phyloP scores from a whole-genome alignment of 92 coral and sea anemone species.

The Metridium senile region DNA sequence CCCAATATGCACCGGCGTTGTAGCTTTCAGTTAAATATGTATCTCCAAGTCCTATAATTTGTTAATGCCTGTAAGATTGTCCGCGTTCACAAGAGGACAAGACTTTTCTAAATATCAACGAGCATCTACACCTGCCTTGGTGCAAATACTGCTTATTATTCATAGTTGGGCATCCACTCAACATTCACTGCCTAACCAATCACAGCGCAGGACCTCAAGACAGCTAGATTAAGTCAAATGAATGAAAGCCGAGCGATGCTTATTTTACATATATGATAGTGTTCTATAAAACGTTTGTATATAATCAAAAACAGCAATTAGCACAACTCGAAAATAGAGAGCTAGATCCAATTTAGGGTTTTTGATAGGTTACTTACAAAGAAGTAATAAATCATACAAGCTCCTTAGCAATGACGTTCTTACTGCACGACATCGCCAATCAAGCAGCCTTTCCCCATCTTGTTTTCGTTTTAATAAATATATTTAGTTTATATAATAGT shows the following conservation, averaged over 20 bases:
- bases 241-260: neutral
- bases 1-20: neutral
- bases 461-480: too few species aligned
- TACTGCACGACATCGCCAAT: too few species aligned
- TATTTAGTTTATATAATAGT: too few species aligned
- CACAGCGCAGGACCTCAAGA: neutral
- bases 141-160: constrained; percentile 14
- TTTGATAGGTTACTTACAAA: neutral
- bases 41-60: neutral
- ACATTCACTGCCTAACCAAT: constrained; percentile 16
- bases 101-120: constrained; percentile 10
- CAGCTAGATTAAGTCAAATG: constrained; percentile 25
- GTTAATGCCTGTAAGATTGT: constrained; percentile 3
- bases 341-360: neutral
- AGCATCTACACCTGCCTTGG: constrained; percentile 22
- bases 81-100: neutral
- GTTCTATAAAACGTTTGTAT: neutral
- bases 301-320: neutral
- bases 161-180: constrained; percentile 14
- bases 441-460: too few species aligned
- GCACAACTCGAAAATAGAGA: neutral
- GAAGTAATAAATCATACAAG: too few species aligned
- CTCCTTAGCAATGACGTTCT: too few species aligned
- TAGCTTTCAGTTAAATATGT: neutral
- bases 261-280: neutral